phyloP scores from a whole-genome alignment of 2,113 vertebrate species.

The Piaya cayana region DNA sequence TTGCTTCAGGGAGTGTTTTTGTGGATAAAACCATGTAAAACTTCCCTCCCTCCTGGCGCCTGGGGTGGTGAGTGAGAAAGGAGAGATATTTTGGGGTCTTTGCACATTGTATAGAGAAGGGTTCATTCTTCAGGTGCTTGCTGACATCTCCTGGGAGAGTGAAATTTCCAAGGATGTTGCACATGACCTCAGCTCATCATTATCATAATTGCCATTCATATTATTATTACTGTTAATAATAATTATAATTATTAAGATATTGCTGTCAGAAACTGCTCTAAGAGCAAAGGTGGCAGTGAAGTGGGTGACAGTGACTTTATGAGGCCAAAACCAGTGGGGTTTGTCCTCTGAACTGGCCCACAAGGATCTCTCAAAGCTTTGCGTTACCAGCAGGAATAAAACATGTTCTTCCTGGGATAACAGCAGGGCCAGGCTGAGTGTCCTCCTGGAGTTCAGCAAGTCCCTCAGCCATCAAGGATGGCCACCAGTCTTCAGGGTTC shows the following conservation, averaged over 20 bases:
- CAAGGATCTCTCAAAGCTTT: background rate
- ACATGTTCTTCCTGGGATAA: background rate
- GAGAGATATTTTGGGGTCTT: rapidly evolving
- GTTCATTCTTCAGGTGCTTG: rapidly evolving
- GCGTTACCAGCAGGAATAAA: background rate
- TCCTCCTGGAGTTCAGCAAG: background rate
- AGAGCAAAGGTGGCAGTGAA: background rate
- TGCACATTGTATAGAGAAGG: background rate
- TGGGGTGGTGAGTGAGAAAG: rapidly evolving
- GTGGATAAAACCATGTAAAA: background rate
- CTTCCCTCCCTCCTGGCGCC: background rate
- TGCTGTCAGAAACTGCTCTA: background rate
- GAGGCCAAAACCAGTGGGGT: background rate
- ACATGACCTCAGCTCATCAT: background rate
- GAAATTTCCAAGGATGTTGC: background rate
- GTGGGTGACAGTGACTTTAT: background rate
- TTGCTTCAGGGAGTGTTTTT: background rate
- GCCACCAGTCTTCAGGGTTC: rapidly evolving
- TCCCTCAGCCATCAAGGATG: background rate
- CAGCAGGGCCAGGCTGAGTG: background rate
- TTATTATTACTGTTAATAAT: too few relatives aligned
- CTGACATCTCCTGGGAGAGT: background rate
- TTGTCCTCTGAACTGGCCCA: background rate
- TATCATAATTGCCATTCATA: background rate
- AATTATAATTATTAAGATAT: background rate